phyloP scores from a whole-genome alignment of 2,888 invertebrate species.

The Uropetala carovei region DNA sequence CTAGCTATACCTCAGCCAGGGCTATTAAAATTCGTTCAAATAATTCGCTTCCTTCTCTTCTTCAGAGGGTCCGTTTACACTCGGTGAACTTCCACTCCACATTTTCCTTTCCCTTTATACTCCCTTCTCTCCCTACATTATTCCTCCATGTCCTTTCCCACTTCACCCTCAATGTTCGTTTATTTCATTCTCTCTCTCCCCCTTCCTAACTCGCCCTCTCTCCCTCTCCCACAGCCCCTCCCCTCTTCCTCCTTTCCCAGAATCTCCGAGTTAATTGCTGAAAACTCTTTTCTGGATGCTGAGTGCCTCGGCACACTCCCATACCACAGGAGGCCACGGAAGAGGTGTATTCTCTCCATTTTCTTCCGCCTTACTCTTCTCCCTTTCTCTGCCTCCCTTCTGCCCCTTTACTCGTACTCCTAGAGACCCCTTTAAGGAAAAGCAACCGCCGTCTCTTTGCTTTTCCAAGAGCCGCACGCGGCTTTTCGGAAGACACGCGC shows the following conservation, averaged over 20 bases:
- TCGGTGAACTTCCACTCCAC: neutral
- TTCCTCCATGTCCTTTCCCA: no score
- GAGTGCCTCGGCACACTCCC: neutral
- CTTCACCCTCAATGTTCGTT: neutral
- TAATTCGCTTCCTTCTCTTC: no score
- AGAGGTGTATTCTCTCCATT: neutral
- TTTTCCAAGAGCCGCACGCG: neutral
- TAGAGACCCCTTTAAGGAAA: neutral
- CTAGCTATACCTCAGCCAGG: no score
- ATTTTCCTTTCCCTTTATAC: neutral
- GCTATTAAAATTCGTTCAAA: no score
- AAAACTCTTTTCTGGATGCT: neutral
- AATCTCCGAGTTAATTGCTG: slow-evolving; percentile 27
- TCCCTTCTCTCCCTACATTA: neutral
- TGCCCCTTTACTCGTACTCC: neutral
- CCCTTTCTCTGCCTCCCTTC: neutral
- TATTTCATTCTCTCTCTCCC: neutral
- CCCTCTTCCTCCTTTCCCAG: neutral
- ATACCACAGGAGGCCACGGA: neutral
- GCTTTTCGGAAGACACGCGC: neutral
- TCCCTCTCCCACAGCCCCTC: neutral
- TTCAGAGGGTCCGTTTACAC: no score
- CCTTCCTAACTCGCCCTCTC: neutral
- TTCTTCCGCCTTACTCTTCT: neutral
- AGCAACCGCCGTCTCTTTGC: neutral